Conservation (phyloP, 1,140 invertebrate species). For the Zaprionus kolodkinae region DNA sequence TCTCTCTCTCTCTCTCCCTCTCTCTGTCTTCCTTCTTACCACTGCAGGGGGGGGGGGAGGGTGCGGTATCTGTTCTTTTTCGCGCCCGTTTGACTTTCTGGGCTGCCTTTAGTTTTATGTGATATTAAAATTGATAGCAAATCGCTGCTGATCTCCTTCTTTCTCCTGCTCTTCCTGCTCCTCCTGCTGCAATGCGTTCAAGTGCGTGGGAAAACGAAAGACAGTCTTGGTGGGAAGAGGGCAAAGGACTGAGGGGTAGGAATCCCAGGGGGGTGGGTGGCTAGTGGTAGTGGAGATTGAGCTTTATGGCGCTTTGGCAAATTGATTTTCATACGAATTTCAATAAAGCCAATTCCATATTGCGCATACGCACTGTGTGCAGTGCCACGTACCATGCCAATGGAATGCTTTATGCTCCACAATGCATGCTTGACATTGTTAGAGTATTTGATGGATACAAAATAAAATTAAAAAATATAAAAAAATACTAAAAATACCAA, state of each 20-base stretch:
- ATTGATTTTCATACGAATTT: conserved; percentile 78
- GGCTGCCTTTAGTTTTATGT: conserved; percentile 79
- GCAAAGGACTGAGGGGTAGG: too few species aligned
- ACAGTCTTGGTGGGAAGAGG: conserved; percentile 7
- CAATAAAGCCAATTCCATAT: conserved; percentile 78
- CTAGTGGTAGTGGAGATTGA: conserved; percentile 13
- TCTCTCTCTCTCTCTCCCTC: not conserved
- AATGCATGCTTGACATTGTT: conserved; percentile 33
- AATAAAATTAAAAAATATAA: not conserved
- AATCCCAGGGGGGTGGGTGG: too few species aligned
- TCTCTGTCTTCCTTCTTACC: not conserved
- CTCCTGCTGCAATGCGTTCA: conserved; percentile 59
- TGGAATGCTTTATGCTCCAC: conserved; percentile 31
- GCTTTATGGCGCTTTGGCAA: conserved; percentile 69
- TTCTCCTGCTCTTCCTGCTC: conserved; percentile 29
- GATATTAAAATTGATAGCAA: conserved; percentile 83
- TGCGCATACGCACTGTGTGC: conserved; percentile 65
- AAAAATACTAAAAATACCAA: not conserved
- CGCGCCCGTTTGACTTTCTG: conserved; percentile 62
- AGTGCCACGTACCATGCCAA: not conserved
- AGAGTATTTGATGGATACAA: conserved; percentile 15
- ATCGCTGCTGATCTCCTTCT: conserved; percentile 64
- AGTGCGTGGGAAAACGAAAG: conserved; percentile 32
- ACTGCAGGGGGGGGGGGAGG: not conserved
- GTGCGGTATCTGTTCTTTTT: conserved; percentile 58